Evolutionary conservation across 2,113 vertebrate species (phyloP), one percentile per base, ranked within the genome.

Genomic region (Callionymus lyra): DNA sequence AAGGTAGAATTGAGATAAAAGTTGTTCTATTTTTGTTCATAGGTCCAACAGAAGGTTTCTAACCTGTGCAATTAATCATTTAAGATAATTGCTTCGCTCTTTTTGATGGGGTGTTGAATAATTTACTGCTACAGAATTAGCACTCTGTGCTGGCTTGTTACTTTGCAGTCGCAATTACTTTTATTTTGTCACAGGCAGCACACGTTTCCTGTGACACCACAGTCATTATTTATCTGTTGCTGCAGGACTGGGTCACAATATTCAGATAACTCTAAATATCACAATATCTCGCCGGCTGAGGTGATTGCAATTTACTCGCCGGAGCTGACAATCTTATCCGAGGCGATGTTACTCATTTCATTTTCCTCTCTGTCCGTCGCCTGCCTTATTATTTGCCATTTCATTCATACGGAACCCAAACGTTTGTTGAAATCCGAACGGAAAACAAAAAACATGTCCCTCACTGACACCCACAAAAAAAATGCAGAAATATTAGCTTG

Each of bases 231-330:
- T 72, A 76, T 79, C 79, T 72, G 62, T 41, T 56, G 45, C 66
- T 17, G 47, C 60, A 47, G 65, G 74, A 65, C 48, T 48, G 63
- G 71, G 74, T 77, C 67, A 72, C 61, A 68, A 49, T 66, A 70
- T 74, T 74, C 48, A 56, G 51, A 72, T 64, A n/a, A 69, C 76
- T 77, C 61, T 61, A 82, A 76, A 77, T 65, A 65, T 59, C 76
- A 58, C 42, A 46, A 39, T 67, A 64, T 67, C 38, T 14, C 19
- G 45, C 61, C 63, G 62, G 44, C 59, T 52, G 60, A 65, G 76
- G 57, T 67, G 54, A 36, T 39, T 13, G 18, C 64, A 44, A 72
- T 81, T 74, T 74, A 68, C 68, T 64, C 55, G 41, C 68, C 44
- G 47, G 56, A 27, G 21, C 21, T 27, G 21, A 27, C 21, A 27